A percentile compares a stretch with the other conserved stretches of the same genome.
Evolutionary conservation across 2,888 invertebrate species (phyloP).

Genomic region (Torymus tubicola): DNA sequence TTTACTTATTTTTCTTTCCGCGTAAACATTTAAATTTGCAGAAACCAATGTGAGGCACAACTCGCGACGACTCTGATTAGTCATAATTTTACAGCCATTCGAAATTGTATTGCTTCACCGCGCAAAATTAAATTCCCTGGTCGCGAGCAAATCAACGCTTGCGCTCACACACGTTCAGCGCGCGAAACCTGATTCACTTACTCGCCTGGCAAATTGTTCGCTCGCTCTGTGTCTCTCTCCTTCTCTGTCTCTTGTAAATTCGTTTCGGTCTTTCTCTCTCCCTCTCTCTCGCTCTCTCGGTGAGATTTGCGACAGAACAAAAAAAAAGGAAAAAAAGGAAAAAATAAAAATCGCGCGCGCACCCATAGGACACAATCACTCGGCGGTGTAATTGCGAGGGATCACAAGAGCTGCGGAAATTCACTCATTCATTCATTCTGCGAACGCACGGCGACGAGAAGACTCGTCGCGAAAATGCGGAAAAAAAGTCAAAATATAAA

Average conservation of each 20-base stretch:
- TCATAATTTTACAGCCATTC: not conserved
- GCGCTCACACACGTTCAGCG: constrained; percentile 19
- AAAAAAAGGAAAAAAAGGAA: not conserved
- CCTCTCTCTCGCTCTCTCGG: not conserved
- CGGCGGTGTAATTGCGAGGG: constrained; percentile 3
- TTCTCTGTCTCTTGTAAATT: constrained; percentile 22
- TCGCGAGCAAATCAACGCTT: constrained; percentile 17
- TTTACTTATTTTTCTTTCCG: not conserved
- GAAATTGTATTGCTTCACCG: constrained; percentile 7
- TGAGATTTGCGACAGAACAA: not conserved
- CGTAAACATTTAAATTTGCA: not conserved
- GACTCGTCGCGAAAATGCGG: constrained; percentile 35
- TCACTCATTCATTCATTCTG: not conserved
- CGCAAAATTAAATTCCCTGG: constrained; percentile 18
- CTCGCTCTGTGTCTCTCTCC: constrained; percentile 3
- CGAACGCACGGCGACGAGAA: not conserved
- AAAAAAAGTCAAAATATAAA: constrained; percentile 15
- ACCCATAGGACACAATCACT: not conserved
- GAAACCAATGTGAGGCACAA: not conserved
- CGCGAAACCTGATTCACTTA: constrained; percentile 22
- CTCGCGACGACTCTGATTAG: not conserved
- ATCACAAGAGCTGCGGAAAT: constrained; percentile 25
- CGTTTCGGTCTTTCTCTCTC: not conserved
- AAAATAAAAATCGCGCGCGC: not conserved
- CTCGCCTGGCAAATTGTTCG: constrained; percentile 26